Evolutionary conservation across 2,113 vertebrate species (phyloP), one percentile per base, ranked within the genome.

Genomic region (Lota lota): DNA sequence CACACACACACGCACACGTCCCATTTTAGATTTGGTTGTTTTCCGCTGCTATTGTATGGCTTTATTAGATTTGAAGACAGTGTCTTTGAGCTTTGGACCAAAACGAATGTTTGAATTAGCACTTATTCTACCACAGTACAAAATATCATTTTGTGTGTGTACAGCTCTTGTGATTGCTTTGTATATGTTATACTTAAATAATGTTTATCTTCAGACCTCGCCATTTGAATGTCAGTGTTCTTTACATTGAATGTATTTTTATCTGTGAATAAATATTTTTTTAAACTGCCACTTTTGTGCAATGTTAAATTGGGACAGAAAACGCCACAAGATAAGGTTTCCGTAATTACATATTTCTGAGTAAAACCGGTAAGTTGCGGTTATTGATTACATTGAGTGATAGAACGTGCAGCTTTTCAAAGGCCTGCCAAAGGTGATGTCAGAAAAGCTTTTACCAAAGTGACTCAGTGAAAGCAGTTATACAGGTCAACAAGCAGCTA

Each of bases 231-330:
- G 5, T 50, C 78, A 78, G 61, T 59, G 8, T 8, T 2, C 11
- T 53, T 76, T 79, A 67, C 68, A 83, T 70, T 83, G 78, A 86
- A 80, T 80, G 80, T 63, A 70, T 83, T 82, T 73, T 66, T 72
- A 68, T 84, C 68, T 85, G 18, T 79, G 70, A 88, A 86, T 90
- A 89, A 89, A 88, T 85, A 76, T 83, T 60, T 61, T 24, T 18
- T 80, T 81, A 70, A 64, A 47, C 10, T 47, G 10, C 8, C 40
- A 47, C 40, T 47, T 47, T 47, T 8, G 40, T 47, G 40, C 40
- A 12, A 14, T 47, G 40, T 47, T 47, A 10, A 12, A 47, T 47
- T 14, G 2, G 40, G n/a, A 54, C 7, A 47, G 40, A 47, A 8
- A 47, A 47, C 5, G 24, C 24, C 24, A 3, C 2, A 33, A 47